These are phyloP conservation scores for Ctenosaura bakeri DNA, from an alignment of 2,797 vertebrate species.

Conservation along the genomic window DNA sequence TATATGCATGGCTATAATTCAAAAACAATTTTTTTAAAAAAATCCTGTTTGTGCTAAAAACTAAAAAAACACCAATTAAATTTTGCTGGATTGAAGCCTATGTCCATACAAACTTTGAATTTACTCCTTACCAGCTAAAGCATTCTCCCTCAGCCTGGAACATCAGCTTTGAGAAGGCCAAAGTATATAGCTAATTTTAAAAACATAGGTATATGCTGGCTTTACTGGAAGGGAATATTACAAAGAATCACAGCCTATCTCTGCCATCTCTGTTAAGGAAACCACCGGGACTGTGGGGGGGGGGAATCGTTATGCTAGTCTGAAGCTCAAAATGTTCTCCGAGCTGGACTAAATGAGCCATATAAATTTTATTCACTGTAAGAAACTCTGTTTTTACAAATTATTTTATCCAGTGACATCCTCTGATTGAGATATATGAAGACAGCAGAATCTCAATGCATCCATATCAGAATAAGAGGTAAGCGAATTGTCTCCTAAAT, in stretches of 20 bases:
- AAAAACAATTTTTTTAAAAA: no score
- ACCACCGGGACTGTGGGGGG: background rate
- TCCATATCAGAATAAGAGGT: background rate
- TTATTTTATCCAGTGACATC: constrained; percentile 10
- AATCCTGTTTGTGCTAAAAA: no score
- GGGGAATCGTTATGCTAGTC: background rate
- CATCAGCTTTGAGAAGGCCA: background rate
- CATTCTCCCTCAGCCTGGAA: background rate
- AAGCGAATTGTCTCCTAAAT: constrained; percentile 13
- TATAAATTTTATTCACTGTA: constrained; percentile 2
- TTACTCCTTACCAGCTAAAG: background rate
- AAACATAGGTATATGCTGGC: background rate
- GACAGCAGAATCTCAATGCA: background rate
- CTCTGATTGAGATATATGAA: constrained; percentile 9
- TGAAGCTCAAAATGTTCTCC: background rate
- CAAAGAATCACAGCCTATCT: background rate
- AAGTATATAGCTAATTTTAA: background rate
- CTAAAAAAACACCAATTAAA: background rate
- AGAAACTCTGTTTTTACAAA: constrained; percentile 6
- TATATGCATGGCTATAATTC: no score
- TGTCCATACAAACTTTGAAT: background rate
- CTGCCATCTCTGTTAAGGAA: background rate
- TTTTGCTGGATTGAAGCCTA: background rate
- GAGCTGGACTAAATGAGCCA: background rate
- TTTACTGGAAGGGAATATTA: background rate